Evolutionary conservation across 2,113 vertebrate genomes (phyloP).

Genomic region (Xyrauchen texanus): DNA sequence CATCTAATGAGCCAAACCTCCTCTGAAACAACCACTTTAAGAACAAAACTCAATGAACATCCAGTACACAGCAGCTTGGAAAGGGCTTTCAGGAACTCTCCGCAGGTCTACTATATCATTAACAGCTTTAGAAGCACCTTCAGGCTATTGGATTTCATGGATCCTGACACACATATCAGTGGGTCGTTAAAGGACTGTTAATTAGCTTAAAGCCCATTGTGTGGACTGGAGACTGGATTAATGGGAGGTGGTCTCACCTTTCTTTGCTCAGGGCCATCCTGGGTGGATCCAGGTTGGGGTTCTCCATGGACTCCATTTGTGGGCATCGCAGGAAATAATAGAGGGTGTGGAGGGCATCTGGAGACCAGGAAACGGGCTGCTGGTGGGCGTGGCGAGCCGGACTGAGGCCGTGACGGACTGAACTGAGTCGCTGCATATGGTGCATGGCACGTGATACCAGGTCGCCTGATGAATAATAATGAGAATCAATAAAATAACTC

Average conservation of each 20-base stretch:
- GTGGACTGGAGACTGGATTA: constrained; percentile 25
- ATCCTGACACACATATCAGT: constrained; percentile 36
- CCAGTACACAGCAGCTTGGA: constrained; percentile 24
- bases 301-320: constrained; percentile 99
- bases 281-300: constrained; percentile 96
- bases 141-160: constrained; percentile 31
- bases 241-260: constrained; percentile 73
- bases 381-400: constrained; percentile 85
- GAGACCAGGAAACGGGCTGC: constrained; percentile 93
- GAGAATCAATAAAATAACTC: no score
- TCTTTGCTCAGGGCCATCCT: constrained; percentile 95
- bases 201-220: constrained; percentile 36
- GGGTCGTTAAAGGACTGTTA: constrained; percentile 33
- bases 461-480: constrained; percentile 78
- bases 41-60: constrained; percentile 21
- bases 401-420: constrained; percentile 83
- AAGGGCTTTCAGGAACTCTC: not conserved
- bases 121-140: constrained; percentile 31
- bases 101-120: constrained; percentile 40
- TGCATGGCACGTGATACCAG: constrained; percentile 97
- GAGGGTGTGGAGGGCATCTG: constrained; percentile 94
- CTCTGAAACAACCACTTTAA: not conserved
- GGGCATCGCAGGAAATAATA: constrained; percentile 99
- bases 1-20: not conserved
- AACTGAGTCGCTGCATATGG: constrained; percentile 92